These are phyloP conservation scores for Penaeus japonicus DNA, from an alignment of 1,140 invertebrate genomes.

Conservation along the genomic window DNA sequence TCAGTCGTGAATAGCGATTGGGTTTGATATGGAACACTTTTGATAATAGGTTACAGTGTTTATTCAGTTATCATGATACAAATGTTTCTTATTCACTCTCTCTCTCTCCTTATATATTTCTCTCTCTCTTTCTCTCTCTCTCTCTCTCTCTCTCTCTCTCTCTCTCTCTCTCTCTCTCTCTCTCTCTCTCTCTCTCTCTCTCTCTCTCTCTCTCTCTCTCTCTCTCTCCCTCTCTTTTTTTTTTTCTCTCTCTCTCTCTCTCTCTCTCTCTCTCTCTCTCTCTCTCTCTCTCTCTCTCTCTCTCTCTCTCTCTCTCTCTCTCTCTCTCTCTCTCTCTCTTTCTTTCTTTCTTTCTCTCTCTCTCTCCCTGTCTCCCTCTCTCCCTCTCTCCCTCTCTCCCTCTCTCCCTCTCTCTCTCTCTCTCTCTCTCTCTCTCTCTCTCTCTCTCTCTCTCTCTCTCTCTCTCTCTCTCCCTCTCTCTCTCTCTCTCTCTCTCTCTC, in stretches of 20 bases:
- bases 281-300: not conserved
- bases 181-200: too few species aligned
- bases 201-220: too few species aligned
- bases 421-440: not conserved
- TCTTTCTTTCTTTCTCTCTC: not conserved
- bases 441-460: not conserved
- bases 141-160: too few species aligned
- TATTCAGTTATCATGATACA: too few species aligned
- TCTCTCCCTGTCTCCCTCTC: slow-evolving; percentile 9
- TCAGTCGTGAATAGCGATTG: too few species aligned
- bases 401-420: not conserved
- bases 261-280: not conserved
- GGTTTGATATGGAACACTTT: too few species aligned
- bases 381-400: slow-evolving; percentile 17
- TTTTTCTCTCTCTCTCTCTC: not conserved
- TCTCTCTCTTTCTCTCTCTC: slow-evolving; percentile 15
- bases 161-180: too few species aligned
- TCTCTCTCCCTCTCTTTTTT: not conserved
- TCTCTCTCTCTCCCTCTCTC: not conserved
- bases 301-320: not conserved
- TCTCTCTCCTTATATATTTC: not conserved
- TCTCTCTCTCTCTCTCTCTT: slow-evolving; percentile 20
- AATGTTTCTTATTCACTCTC: not conserved
- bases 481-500: not conserved
- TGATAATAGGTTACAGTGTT: too few species aligned